Base-by-base conservation (phyloP, 1,140 invertebrate genomes). In the Drosophila suzukii region DNA sequence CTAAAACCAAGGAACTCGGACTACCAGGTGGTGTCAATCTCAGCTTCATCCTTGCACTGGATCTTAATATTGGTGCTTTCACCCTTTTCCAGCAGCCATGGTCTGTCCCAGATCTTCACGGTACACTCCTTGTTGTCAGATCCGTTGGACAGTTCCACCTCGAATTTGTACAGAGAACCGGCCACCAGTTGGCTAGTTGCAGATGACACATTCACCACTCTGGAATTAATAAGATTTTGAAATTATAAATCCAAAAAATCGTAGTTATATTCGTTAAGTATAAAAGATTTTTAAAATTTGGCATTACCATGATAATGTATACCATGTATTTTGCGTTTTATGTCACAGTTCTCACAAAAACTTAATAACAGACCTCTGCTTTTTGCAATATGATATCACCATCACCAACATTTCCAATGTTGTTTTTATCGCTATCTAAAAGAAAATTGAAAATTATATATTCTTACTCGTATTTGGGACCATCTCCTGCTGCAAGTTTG, bases 111-210 rank as follows among this genome's bases (percentile, higher is more conserved):
- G 34, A 91, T 91, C 44, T 70, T 39, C 6, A 91, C 73, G 12
- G 75, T 43, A 44, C 73, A 68, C 24, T 71, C 53, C 38, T 80
- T 91, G 17, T 34, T 55, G 0, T 38, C 57, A 7, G 84, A 41
- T 4, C 62, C 80, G 56, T 78, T 77, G 27, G 59, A 30, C 17
- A 91, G 74, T n/a, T 91, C 75, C n/a, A 77, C 54, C 15, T 78
- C 60, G 34, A 57, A 83, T 17, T 43, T 66, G 41, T 80, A 63
- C 2, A 80, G 54, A 6, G 17, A 53, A 17, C 89, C 89, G n/a
- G 89, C 54, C 15, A 91, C 89, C 32, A 91, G 50, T 50, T 91
- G 89, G 3, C 59, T 54, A 5, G 65, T 70, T 15, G 62, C 89
- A 6, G 83, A 79, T 7, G 47, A 46, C 4, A 91, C 73, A 11